Evolutionary conservation across 2,888 invertebrate genomes (phyloP), one percentile per base, ranked within the genome.

Genomic region (Parascotia fuliginaria): DNA sequence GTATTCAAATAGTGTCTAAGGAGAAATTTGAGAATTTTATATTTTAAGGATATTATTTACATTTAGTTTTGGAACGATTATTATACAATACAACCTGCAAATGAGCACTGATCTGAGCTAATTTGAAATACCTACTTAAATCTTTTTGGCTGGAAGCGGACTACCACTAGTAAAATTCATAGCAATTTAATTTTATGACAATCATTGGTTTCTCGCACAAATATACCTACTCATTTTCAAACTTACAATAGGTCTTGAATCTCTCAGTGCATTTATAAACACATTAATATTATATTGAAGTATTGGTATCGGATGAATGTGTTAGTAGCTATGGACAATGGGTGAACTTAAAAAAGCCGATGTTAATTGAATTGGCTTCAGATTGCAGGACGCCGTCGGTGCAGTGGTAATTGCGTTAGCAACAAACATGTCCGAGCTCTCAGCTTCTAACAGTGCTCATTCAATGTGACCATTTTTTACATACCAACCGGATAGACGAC

Each of bases 291-390:
- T 13, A 41, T 32, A 31, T 24, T 22, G 31, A 37, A 12, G 14
- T 29, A 37, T 47, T 37, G 27, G n/a, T 28, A 9, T 19, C 19
- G 38, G 12, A 42, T 42, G 36, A 47, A 46, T 33, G 42, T 50
- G 44, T 13, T 29, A 49, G 38, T 46, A 49, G 55, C 38, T 55
- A 46, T 61, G 62, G 61, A 80, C 78, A 84, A 81, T 81, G 73
- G 70, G 63, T 69, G 75, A 78, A 84, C 75, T 85, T 85, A 88
- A 88, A n/a, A n/a, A 88, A 85, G 86, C 81, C 83, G 82, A 84
- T 86, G 87, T 81, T 89, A 88, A 89, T 89, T 88, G 84, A 89
- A 89, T 89, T 81, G 82, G 83, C 81, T 83, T 82, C 87, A 84
- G 89, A 90, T 89, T 88, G 88, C 89, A 81, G 83, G 81, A 81